Percentiles rank a stretch among this genome's conserved stretches.
These are phyloP conservation scores for Panthera leo DNA, from an alignment of 2,113 vertebrate genomes.

Conservation along the genomic window DNA sequence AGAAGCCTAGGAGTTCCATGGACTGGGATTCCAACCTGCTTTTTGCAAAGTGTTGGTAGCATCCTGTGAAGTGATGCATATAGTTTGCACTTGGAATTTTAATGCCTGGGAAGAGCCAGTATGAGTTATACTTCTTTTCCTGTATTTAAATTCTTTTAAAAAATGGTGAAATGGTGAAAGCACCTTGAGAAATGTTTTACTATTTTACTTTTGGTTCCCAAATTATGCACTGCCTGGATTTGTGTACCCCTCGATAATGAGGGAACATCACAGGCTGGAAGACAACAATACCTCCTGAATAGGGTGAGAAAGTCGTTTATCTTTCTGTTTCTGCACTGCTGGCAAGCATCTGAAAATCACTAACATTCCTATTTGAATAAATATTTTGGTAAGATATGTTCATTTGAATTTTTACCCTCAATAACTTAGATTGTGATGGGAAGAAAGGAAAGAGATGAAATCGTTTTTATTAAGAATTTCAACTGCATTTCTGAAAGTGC, in stretches of 20 bases:
- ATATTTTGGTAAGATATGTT: slow-evolving; percentile 84
- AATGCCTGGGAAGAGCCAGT: slow-evolving; percentile 60
- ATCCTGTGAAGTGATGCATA: not conserved
- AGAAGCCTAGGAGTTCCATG: not conserved
- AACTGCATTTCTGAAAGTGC: slow-evolving; percentile 73
- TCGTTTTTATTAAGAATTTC: slow-evolving; percentile 80
- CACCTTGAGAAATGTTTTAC: slow-evolving; percentile 82
- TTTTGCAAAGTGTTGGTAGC: not conserved
- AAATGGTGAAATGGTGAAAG: slow-evolving; percentile 76
- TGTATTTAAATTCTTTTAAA: slow-evolving; percentile 75
- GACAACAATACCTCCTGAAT: slow-evolving; percentile 82
- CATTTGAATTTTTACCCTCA: slow-evolving; percentile 80
- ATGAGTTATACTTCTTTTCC: slow-evolving; percentile 67
- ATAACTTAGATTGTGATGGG: slow-evolving; percentile 74
- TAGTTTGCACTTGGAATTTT: slow-evolving; percentile 71
- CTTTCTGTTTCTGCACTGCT: slow-evolving; percentile 81
- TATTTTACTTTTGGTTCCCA: slow-evolving; percentile 83
- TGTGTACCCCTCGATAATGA: slow-evolving; percentile 83
- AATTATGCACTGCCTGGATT: slow-evolving; percentile 81
- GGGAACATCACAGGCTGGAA: slow-evolving; percentile 80
- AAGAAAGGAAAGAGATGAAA: slow-evolving; percentile 75
- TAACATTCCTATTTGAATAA: slow-evolving; percentile 84
- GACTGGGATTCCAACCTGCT: not conserved
- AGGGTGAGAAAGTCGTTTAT: slow-evolving; percentile 84
- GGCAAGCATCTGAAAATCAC: slow-evolving; percentile 84